These are phyloP conservation scores for Oligia strigilis DNA, from an alignment of 2,888 invertebrate species.

Conservation along the genomic window DNA sequence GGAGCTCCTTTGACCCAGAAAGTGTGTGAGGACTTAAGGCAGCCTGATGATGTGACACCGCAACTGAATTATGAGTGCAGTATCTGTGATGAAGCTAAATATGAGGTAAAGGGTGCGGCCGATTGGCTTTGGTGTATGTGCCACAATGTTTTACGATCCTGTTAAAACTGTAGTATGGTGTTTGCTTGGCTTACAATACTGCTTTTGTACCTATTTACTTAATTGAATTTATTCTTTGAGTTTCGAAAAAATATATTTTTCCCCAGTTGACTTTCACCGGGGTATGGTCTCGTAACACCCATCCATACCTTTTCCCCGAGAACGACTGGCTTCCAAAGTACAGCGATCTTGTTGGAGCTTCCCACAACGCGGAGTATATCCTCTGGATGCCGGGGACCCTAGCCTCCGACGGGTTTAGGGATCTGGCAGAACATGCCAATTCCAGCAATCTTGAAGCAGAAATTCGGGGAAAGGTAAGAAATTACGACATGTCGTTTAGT, in stretches of 20 bases:
- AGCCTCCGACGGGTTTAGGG: conserved; percentile 81
- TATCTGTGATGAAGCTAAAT: conserved; percentile 86
- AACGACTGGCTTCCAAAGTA: conserved; percentile 85
- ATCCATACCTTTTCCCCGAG: conserved; percentile 82
- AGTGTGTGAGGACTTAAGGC: conserved; percentile 84
- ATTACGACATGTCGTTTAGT: background rate
- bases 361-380: conserved; percentile 80
- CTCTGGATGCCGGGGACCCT: conserved; percentile 83
- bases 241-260: background rate
- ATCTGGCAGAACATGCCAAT: conserved; percentile 84
- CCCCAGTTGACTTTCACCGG: conserved; percentile 82
- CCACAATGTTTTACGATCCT: too few relatives aligned
- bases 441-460: conserved; percentile 82
- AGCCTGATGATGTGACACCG: conserved; percentile 84
- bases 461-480: conserved; percentile 81
- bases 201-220: background rate
- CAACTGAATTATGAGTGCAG: conserved; percentile 82
- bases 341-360: conserved; percentile 85
- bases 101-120: conserved; percentile 72
- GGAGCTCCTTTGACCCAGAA: conserved; percentile 80
- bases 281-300: conserved; percentile 86
- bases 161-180: background rate
- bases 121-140: background rate
- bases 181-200: background rate
- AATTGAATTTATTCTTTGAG: background rate